A percentile compares a stretch with the other conserved stretches of the same genome.
These are phyloP conservation scores for Smittia sp. DNA, from an alignment of 2,888 invertebrate species.

Conservation along the genomic window DNA sequence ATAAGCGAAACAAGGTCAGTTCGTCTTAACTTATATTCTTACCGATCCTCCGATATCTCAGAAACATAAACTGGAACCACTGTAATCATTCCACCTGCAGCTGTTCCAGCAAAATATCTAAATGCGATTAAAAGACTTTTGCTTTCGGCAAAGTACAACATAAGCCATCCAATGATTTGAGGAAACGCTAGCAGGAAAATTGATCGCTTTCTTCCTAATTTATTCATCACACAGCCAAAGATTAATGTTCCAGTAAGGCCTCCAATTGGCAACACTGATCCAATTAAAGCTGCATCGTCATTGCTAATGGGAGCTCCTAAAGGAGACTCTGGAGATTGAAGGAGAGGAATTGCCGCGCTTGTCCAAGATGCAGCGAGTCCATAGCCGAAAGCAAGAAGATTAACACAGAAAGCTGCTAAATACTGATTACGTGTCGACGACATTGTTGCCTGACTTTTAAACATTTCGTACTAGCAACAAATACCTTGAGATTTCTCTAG, in stretches of 20 bases:
- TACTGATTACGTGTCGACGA: not conserved
- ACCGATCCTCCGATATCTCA: constrained; percentile 44
- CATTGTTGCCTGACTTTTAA: no score
- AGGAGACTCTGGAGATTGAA: constrained; percentile 38
- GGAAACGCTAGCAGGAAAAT: constrained; percentile 46
- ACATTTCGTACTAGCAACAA: no score
- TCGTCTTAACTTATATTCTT: constrained; percentile 42
- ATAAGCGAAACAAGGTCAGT: constrained; percentile 46
- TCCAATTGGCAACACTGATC: constrained; percentile 49
- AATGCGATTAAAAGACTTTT: constrained; percentile 31
- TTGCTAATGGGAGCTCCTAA: constrained; percentile 18
- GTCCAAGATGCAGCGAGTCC: constrained; percentile 40
- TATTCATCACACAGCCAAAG: constrained; percentile 48
- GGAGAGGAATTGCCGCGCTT: constrained; percentile 36
- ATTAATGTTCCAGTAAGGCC: constrained; percentile 49
- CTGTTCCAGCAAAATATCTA: constrained; percentile 48
- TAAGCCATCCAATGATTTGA: constrained; percentile 45
- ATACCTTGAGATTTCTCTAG: no score
- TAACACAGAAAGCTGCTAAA: not conserved
- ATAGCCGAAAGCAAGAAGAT: constrained; percentile 21
- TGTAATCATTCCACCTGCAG: constrained; percentile 48
- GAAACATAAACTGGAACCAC: constrained; percentile 48
- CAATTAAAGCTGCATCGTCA: constrained; percentile 50
- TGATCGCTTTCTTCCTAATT: constrained; percentile 47
- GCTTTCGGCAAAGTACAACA: constrained; percentile 14